phyloP scores from a whole-genome alignment of 2,113 vertebrate genomes.

The Carlito syrichta region DNA sequence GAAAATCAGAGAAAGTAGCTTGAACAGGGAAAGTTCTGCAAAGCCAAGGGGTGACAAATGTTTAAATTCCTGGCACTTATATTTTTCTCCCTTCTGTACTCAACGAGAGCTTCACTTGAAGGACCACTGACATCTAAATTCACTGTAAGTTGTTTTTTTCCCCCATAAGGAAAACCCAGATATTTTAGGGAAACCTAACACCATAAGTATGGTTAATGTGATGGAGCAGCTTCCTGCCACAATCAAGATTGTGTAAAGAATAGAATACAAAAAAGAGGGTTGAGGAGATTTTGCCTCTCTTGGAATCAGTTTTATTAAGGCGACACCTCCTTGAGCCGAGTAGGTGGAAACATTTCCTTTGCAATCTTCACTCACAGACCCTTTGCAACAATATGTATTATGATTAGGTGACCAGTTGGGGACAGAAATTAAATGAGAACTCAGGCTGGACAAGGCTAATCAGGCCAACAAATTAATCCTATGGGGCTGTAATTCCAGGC shows the following conservation, averaged over 20 bases:
- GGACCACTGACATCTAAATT: background rate
- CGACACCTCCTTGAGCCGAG: background rate
- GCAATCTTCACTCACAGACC: too few relatives aligned
- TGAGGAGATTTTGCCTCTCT: rapidly evolving
- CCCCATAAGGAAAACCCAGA: background rate
- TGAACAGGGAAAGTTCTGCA: rapidly evolving
- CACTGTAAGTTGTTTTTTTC: background rate
- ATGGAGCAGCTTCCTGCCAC: background rate
- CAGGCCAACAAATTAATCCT: too few relatives aligned
- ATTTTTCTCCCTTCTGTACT: background rate
- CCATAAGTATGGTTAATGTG: rapidly evolving
- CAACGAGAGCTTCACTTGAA: background rate
- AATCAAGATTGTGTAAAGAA: background rate
- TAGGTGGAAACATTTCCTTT: rapidly evolving
- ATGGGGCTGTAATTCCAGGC: background rate
- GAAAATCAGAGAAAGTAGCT: background rate
- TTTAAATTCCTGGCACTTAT: rapidly evolving
- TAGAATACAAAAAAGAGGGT: rapidly evolving
- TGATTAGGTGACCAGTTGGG: background rate
- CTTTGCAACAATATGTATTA: background rate
- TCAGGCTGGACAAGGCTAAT: background rate
- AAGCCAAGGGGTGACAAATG: too few relatives aligned
- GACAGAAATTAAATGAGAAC: background rate
- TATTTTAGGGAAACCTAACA: background rate
- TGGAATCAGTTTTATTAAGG: rapidly evolving